Evolutionary conservation across 2,113 vertebrate species (phyloP), one percentile per base, ranked within the genome.

Genomic region (Agelaius phoeniceus): DNA sequence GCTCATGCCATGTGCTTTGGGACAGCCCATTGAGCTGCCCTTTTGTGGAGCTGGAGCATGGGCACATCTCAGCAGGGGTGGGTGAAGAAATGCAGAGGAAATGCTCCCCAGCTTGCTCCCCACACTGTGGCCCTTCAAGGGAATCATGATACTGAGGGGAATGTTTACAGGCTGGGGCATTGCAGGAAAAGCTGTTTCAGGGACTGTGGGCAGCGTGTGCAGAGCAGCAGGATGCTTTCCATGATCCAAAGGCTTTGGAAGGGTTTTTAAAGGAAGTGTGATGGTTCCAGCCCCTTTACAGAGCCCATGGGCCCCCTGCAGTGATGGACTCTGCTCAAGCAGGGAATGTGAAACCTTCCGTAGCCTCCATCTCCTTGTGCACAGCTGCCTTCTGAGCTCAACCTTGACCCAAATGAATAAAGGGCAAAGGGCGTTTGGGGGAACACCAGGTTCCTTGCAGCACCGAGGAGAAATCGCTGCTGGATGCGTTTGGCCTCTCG

Each of bases 51-150:
- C 66, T 79, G 52, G 35, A 63, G 10, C 8, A 6, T 1, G 9
- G 61, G 20, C 46, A 13, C 0, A 0, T 59, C 43, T 82, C 31
- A 20, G 65, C 9, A 4, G 74, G 22, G 18, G 2, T 4, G 13
- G 37, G 17, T 33, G 57, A 84, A 51, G 43, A 55, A 31, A 67
- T 33, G 15, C 31, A 52, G 73, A 39, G 26, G 31, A 84, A 89
- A 54, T 62, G 27, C 43, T 73, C 35, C 18, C 33, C 8, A 15
- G 57, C 26, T 79, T 66, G 27, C 22, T 69, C 24, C 20, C 1
- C 16, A 51, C 5, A 43, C 20, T 35, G 28, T 43, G 57, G 35
- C 14, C 39, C 24, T 67, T 71, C 43, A 24, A 39, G 33, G 51
- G 61, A 77, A 31, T 13, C 4, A 1, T 0, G 6, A 16, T 21